phyloP scores from a whole-genome alignment of 2,888 invertebrate species.

The Acanthosoma haemorrhoidale region DNA sequence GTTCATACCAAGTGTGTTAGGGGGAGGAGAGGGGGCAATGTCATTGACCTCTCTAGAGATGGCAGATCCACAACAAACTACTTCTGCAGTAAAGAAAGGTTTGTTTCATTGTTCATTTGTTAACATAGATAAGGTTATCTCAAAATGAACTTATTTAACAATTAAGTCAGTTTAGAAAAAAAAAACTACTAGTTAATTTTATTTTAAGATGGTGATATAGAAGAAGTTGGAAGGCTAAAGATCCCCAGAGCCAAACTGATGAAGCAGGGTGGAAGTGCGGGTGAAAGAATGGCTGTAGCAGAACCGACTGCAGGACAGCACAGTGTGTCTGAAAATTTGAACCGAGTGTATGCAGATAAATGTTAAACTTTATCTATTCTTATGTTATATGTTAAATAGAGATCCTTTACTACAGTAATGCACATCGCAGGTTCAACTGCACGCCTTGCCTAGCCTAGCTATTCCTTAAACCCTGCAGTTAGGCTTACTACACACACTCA shows the following conservation, averaged over 20 bases:
- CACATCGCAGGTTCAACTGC: slow-evolving; percentile 35
- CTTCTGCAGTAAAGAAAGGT: slow-evolving; percentile 35
- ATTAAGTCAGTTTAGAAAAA: no score
- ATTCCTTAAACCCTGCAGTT: slow-evolving; percentile 28
- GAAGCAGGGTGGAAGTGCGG: slow-evolving; percentile 24
- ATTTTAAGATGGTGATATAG: slow-evolving; percentile 30
- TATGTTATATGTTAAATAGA: slow-evolving; percentile 11
- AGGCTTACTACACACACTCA: slow-evolving; percentile 28
- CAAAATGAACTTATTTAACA: no score
- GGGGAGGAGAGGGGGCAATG: slow-evolving; percentile 25
- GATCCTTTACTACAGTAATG: slow-evolving; percentile 38
- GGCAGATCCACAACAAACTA: slow-evolving; percentile 37
- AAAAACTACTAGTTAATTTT: slow-evolving; percentile 29
- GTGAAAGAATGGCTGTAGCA: slow-evolving; percentile 22
- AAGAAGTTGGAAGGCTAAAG: slow-evolving; percentile 35
- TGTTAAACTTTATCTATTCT: neutral
- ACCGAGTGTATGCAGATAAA: slow-evolving; percentile 11
- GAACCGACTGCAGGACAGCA: slow-evolving; percentile 15
- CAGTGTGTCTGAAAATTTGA: slow-evolving; percentile 12
- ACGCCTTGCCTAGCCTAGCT: slow-evolving; percentile 18
- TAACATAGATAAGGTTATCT: no score
- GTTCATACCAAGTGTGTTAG: slow-evolving; percentile 15
- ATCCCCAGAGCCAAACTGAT: slow-evolving; percentile 37
- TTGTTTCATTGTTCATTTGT: neutral
- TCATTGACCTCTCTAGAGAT: slow-evolving; percentile 36